Evolutionary conservation across 2,113 vertebrate genomes (phyloP).

Genomic region (Tauraco erythrolophus): DNA sequence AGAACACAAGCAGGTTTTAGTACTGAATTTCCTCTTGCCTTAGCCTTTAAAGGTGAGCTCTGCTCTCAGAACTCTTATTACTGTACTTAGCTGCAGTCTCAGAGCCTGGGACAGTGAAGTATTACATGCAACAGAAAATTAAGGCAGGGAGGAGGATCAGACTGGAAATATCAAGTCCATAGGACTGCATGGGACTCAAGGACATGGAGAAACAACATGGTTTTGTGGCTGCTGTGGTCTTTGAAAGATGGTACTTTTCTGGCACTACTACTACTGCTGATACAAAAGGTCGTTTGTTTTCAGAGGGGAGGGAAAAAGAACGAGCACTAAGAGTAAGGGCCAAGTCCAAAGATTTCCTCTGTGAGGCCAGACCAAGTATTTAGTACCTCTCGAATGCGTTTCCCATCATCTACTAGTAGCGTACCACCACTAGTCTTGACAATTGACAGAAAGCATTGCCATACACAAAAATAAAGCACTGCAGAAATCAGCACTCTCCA

Average conservation of each 20-base stretch:
- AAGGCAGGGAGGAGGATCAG: neutral
- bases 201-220: neutral
- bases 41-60: neutral
- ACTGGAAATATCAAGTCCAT: neutral
- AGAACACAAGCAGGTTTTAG: neutral
- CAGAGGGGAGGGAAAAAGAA: neutral
- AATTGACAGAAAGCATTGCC: neutral
- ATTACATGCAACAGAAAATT: neutral
- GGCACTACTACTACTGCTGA: neutral
- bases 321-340: neutral
- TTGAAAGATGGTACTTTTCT: neutral
- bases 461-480: neutral
- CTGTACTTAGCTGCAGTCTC: fast-evolving
- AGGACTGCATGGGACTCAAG: neutral
- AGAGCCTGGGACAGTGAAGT: neutral
- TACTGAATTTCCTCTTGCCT: neutral
- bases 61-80: neutral
- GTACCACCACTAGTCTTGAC: neutral
- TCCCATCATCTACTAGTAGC: neutral
- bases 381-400: neutral
- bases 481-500: neutral
- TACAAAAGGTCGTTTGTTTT: neutral
- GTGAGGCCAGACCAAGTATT: neutral
- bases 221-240: neutral
- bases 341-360: neutral